A percentile compares a stretch with the other conserved stretches of the same genome.
These are phyloP conservation scores for Centruroides vittatus DNA, from an alignment of 1,140 invertebrate species.

Conservation along the genomic window DNA sequence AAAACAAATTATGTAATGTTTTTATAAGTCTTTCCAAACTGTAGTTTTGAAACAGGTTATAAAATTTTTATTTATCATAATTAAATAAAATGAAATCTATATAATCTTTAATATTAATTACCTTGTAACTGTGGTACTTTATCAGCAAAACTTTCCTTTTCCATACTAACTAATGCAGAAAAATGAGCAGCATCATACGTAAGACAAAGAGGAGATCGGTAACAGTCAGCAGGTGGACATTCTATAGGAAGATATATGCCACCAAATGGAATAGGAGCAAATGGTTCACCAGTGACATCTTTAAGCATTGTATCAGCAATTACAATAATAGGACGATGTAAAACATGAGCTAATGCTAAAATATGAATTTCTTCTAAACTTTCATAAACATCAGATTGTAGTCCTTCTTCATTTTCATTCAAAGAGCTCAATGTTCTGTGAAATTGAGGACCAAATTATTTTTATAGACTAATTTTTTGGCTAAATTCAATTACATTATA, in stretches of 20 bases:
- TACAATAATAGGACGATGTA: slow-evolving; percentile 68
- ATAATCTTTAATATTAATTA: too few relatives aligned
- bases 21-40: too few relatives aligned
- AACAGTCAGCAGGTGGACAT: slow-evolving; percentile 48
- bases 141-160: slow-evolving; percentile 27
- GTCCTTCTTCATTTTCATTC: too few relatives aligned
- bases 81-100: too few relatives aligned
- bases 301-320: slow-evolving; percentile 72
- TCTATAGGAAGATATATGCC: slow-evolving; percentile 78
- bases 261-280: slow-evolving; percentile 80
- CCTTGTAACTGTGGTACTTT: slow-evolving; percentile 15
- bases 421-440: too few relatives aligned
- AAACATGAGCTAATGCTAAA: slow-evolving; percentile 66
- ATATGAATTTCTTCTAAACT: slow-evolving; percentile 78
- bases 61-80: too few relatives aligned
- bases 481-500: too few relatives aligned
- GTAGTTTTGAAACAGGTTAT: too few relatives aligned
- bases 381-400: slow-evolving; percentile 41
- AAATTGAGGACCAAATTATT: too few relatives aligned
- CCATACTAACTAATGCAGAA: slow-evolving; percentile 68
- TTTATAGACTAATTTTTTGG: too few relatives aligned
- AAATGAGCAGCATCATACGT: slow-evolving; percentile 85
- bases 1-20: too few relatives aligned
- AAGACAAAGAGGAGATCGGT: slow-evolving; percentile 57
- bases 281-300: slow-evolving; percentile 63